Conservation (phyloP, 2,797 vertebrate species). For the Brachyrhaphis roseni region DNA sequence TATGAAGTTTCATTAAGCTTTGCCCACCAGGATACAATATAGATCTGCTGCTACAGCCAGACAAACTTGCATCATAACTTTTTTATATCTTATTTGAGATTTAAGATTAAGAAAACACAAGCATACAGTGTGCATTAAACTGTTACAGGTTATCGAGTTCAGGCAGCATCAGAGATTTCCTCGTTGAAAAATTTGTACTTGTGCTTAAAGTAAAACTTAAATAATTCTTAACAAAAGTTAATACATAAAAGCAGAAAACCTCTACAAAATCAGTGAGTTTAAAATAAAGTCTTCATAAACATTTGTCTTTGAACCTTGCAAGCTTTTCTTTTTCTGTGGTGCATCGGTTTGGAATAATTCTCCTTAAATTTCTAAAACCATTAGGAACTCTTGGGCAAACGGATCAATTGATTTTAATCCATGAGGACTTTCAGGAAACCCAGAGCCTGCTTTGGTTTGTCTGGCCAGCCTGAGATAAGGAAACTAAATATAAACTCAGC, state of each 20-base stretch:
- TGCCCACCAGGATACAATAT: constrained; percentile 55
- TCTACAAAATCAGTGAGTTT: constrained; percentile 8
- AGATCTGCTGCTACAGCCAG: constrained; percentile 47
- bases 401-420: constrained; percentile 58
- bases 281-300: constrained; percentile 31
- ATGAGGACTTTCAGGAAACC: constrained; percentile 51
- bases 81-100: constrained; percentile 41
- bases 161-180: constrained; percentile 19
- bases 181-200: constrained; percentile 12
- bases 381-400: constrained; percentile 73
- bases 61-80: constrained; percentile 40
- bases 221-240: not conserved
- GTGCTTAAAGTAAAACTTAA: not conserved
- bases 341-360: constrained; percentile 47
- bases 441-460: constrained; percentile 52
- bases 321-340: constrained; percentile 22
- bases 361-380: constrained; percentile 66
- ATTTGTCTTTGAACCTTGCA: constrained; percentile 23
- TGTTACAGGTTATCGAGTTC: constrained; percentile 18
- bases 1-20: constrained; percentile 71
- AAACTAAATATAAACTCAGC: constrained; percentile 47
- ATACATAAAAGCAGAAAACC: constrained; percentile 10
- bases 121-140: constrained; percentile 16
- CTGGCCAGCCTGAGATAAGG: constrained; percentile 73
- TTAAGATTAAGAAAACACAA: constrained; percentile 17